phyloP scores from a whole-genome alignment of 2,888 invertebrate species.

The Ennomos erosarius region DNA sequence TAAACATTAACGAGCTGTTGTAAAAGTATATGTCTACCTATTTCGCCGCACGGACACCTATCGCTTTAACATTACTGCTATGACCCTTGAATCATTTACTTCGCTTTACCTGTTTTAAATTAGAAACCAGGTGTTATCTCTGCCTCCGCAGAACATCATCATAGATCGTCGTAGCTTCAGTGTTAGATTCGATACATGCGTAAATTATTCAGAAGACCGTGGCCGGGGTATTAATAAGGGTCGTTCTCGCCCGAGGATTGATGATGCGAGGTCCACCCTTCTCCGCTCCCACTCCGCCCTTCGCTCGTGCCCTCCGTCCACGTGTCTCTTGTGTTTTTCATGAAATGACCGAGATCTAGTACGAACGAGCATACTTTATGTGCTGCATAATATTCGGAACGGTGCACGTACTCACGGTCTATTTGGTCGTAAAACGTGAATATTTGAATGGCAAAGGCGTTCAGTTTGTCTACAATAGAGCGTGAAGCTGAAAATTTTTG shows the following conservation, averaged over 20 bases:
- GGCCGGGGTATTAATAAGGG: constrained; percentile 15
- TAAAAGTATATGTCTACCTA: constrained; percentile 13
- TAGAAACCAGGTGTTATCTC: neutral
- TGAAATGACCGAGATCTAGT: constrained; percentile 15
- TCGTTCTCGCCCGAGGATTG: constrained; percentile 6
- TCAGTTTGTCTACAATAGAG: constrained; percentile 38
- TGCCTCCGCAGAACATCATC: no score
- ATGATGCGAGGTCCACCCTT: neutral
- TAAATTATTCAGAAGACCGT: constrained; percentile 16
- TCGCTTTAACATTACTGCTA: constrained; percentile 4
- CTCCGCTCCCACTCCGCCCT: neutral
- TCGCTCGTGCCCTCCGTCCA: neutral
- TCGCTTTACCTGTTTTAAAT: neutral
- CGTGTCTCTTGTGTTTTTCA: constrained; percentile 20
- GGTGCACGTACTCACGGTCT: constrained; percentile 35
- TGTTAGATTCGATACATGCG: constrained; percentile 2
- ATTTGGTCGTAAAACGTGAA: constrained; percentile 36
- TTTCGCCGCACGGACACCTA: constrained; percentile 1
- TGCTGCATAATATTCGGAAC: constrained; percentile 38
- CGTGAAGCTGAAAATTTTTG: constrained; percentile 40
- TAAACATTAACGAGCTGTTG: constrained; percentile 20
- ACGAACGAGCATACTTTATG: constrained; percentile 10
- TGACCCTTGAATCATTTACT: constrained; percentile 2
- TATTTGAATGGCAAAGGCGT: constrained; percentile 39
- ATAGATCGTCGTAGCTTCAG: neutral